These are phyloP conservation scores for Lasioglossum oenotherae DNA, from an alignment of 2,888 invertebrate species.

Conservation along the genomic window DNA sequence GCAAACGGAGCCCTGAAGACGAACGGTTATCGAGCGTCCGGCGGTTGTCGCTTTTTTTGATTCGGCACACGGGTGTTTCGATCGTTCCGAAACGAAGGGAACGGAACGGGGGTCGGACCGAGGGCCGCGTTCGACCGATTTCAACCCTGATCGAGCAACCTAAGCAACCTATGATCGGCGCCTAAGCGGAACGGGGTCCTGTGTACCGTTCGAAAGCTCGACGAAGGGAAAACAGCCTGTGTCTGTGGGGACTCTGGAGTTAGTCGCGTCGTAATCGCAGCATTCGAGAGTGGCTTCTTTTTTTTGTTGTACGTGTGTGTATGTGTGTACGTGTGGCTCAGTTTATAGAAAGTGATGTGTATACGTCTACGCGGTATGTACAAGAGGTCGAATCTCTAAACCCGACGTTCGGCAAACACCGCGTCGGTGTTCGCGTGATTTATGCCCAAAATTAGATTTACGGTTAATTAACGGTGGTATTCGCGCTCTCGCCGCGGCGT, in stretches of 20 bases:
- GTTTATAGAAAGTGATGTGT: slow-evolving; percentile 75
- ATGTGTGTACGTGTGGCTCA: slow-evolving; percentile 60
- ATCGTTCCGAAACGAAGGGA: slow-evolving; percentile 2
- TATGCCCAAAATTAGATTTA: slow-evolving; percentile 78
- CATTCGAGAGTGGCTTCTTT: slow-evolving; percentile 20
- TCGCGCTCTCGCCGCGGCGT: slow-evolving; percentile 58
- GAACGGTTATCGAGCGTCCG: neutral
- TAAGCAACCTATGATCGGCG: neutral
- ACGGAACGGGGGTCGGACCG: neutral
- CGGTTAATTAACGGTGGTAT: slow-evolving; percentile 74
- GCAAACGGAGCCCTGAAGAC: neutral
- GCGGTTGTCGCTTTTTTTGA: neutral
- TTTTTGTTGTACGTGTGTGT: slow-evolving; percentile 14
- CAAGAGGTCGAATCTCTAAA: slow-evolving; percentile 72
- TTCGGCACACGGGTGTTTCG: neutral
- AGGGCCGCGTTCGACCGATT: slow-evolving; percentile 12
- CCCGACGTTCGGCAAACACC: slow-evolving; percentile 62
- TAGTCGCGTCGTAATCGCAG: slow-evolving; percentile 57
- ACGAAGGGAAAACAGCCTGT: slow-evolving; percentile 45
- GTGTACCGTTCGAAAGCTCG: slow-evolving; percentile 49
- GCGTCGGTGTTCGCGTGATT: slow-evolving; percentile 67
- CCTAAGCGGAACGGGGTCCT: neutral
- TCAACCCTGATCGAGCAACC: slow-evolving; percentile 13
- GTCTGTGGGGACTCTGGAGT: slow-evolving; percentile 10
- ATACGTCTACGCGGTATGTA: slow-evolving; percentile 76